phyloP scores from a whole-genome alignment of 2,113 vertebrate species.

The Labeo rohita region DNA sequence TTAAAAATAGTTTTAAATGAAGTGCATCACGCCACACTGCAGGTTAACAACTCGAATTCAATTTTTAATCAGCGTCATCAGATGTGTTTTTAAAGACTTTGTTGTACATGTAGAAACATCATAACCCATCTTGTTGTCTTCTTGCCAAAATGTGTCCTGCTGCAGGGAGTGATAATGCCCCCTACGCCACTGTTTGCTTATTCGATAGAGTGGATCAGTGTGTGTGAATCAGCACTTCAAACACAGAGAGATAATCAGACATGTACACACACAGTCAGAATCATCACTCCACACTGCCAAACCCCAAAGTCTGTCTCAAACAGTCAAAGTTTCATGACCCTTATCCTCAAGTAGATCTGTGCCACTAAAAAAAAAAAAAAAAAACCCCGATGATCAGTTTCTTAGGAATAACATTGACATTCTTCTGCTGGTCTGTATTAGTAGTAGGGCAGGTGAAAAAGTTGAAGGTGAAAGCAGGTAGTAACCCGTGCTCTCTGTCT shows the following conservation, averaged over 20 bases:
- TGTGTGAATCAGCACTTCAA: slow-evolving; percentile 56
- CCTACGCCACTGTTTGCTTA: slow-evolving; percentile 55
- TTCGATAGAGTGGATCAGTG: slow-evolving; percentile 51
- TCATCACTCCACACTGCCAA: slow-evolving; percentile 18
- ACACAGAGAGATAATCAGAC: slow-evolving; percentile 58
- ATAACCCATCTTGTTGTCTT: slow-evolving; percentile 42
- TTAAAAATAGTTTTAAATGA: neutral
- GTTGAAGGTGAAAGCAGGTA: slow-evolving; percentile 37
- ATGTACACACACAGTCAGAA: slow-evolving; percentile 48
- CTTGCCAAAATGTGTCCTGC: slow-evolving; percentile 48
- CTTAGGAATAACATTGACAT: slow-evolving; percentile 20
- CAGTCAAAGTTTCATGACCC: slow-evolving; percentile 9
- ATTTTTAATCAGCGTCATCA: slow-evolving; percentile 7
- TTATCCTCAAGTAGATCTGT: neutral
- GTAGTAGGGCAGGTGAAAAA: slow-evolving; percentile 11
- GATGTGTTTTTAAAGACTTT: slow-evolving; percentile 29
- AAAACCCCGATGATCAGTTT: neutral
- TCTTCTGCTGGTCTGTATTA: slow-evolving; percentile 2
- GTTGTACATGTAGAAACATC: slow-evolving; percentile 25
- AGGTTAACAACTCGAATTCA: neutral
- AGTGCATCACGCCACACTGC: neutral
- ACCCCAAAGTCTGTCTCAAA: slow-evolving; percentile 29
- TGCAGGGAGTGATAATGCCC: slow-evolving; percentile 42
- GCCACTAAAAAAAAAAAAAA: neutral
- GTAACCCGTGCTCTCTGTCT: slow-evolving; percentile 69